Percentiles rank a stretch among this genome's conserved stretches.
Evolutionary conservation across 2,113 vertebrate species (phyloP).

Genomic region (Spea bombifrons): DNA sequence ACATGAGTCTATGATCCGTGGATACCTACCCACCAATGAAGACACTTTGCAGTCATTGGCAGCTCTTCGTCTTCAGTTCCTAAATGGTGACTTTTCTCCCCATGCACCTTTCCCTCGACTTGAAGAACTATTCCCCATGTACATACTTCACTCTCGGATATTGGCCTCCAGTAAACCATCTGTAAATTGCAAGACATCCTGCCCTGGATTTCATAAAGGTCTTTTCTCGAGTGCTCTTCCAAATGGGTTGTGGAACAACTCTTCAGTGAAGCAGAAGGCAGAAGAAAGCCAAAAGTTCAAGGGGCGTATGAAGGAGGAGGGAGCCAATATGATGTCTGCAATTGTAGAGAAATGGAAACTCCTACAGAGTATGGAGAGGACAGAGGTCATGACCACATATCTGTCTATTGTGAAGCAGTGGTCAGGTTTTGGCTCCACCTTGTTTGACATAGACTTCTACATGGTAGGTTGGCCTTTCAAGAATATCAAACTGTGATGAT

Average conservation of each 20-base stretch:
- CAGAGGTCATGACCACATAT: conserved; percentile 86
- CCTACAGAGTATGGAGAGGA: conserved; percentile 77
- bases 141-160: conserved; percentile 67
- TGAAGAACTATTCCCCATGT: conserved; percentile 76
- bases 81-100: conserved; percentile 83
- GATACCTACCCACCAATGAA: conserved; percentile 80
- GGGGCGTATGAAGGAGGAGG: conserved; percentile 74
- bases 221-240: conserved; percentile 73
- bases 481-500: too few species aligned
- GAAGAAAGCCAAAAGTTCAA: conserved; percentile 73
- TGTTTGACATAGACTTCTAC: conserved; percentile 86
- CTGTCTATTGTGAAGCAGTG: conserved; percentile 84
- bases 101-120: conserved; percentile 73
- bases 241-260: conserved; percentile 72
- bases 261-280: conserved; percentile 74
- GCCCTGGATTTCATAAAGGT: conserved; percentile 65
- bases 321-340: conserved; percentile 68
- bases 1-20: conserved; percentile 85
- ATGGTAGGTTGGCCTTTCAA: conserved; percentile 71
- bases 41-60: conserved; percentile 83
- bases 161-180: conserved; percentile 58
- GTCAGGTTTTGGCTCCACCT: conserved; percentile 89
- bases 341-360: conserved; percentile 89
- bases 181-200: conserved; percentile 58
- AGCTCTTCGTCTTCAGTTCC: conserved; percentile 80